These are phyloP conservation scores for Allophyes oxyacanthae DNA, from an alignment of 2,888 invertebrate genomes.

Conservation along the genomic window DNA sequence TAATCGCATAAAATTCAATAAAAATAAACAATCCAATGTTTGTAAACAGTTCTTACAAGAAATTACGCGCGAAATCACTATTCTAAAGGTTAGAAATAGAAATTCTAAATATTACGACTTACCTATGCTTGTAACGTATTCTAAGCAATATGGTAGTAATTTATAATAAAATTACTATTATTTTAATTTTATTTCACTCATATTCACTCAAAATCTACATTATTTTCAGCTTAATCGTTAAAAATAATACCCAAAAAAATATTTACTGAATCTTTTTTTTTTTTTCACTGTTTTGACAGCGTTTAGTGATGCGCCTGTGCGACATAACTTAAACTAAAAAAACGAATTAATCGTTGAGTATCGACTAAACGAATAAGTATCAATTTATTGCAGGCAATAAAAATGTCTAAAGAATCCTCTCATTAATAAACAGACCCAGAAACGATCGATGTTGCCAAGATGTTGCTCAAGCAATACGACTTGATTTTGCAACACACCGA, in stretches of 20 bases:
- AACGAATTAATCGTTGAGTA: too few species aligned
- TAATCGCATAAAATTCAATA: constrained; percentile 18
- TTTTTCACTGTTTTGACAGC: constrained; percentile 51
- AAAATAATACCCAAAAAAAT: constrained; percentile 53
- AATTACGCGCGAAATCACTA: constrained; percentile 71
- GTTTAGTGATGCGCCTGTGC: constrained; percentile 31
- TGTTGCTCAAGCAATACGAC: too few species aligned
- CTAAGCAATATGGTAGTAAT: not conserved
- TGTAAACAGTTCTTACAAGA: constrained; percentile 53
- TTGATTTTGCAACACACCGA: too few species aligned
- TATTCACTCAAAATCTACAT: constrained; percentile 32
- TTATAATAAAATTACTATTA: constrained; percentile 13
- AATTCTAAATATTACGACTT: constrained; percentile 50
- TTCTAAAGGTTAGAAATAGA: constrained; percentile 63
- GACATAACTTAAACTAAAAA: too few species aligned
- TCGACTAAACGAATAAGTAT: too few species aligned
- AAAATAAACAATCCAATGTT: constrained; percentile 45
- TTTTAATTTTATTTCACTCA: constrained; percentile 26
- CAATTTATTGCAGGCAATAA: too few species aligned
- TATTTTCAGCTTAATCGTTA: constrained; percentile 28
- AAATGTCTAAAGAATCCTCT: too few species aligned
- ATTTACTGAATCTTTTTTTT: constrained; percentile 60
- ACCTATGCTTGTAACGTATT: constrained; percentile 42
- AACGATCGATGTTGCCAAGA: too few species aligned
- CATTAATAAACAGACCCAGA: too few species aligned